Evolutionary conservation across 2,113 vertebrate species (phyloP).

Genomic region (Anser cygnoides): DNA sequence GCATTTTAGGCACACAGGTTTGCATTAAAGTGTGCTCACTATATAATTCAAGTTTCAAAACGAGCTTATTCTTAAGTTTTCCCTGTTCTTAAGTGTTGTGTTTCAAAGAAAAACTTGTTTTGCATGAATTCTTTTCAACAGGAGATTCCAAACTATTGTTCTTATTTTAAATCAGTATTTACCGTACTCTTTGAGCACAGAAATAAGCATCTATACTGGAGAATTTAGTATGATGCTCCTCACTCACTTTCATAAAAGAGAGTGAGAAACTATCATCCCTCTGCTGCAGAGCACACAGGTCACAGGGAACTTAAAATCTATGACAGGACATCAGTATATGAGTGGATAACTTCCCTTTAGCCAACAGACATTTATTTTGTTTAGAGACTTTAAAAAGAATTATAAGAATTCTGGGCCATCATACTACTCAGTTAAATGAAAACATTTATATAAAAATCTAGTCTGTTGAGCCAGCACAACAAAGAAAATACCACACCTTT

Average conservation of each 20-base stretch:
- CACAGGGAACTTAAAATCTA: background rate
- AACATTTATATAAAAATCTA: background rate
- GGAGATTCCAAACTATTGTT: background rate
- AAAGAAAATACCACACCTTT: slow-evolving; percentile 79
- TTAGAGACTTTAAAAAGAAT: background rate
- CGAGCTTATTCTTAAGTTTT: background rate
- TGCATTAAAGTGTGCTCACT: background rate
- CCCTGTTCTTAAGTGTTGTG: background rate
- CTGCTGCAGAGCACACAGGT: background rate
- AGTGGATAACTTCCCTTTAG: background rate
- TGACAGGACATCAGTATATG: background rate
- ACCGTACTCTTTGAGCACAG: background rate
- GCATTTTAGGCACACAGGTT: background rate
- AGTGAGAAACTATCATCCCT: background rate
- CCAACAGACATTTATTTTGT: background rate
- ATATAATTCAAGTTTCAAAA: background rate
- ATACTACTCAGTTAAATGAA: background rate
- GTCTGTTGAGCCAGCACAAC: background rate
- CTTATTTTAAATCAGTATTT: background rate
- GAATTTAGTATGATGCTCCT: background rate
- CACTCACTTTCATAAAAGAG: background rate
- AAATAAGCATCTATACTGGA: background rate
- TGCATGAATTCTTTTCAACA: background rate
- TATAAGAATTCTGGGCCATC: background rate
- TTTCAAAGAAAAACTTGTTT: background rate